A percentile compares a stretch with the other conserved stretches of the same genome.
Conservation (phyloP, 2,888 invertebrate species). For the Zaprionus obscuricornis region DNA sequence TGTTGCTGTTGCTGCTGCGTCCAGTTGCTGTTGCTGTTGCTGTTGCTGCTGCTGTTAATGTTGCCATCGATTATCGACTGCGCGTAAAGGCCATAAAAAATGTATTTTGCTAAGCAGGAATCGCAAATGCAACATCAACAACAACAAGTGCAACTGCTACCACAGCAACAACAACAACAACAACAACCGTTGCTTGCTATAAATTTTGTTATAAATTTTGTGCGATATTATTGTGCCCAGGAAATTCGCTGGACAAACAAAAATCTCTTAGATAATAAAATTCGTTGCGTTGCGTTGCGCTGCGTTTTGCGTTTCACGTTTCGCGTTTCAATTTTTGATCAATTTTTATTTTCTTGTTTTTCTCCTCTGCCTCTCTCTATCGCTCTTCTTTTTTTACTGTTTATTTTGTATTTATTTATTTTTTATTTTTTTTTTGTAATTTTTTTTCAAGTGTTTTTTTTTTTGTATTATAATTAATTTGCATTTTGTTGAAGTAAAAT, state of each 20-base stretch:
- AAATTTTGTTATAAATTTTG: constrained; percentile 7
- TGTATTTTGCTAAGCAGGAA: constrained; percentile 52
- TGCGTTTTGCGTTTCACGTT: too few relatives aligned
- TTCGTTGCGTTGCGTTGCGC: too few relatives aligned
- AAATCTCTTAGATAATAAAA: too few relatives aligned
- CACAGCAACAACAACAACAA: constrained; percentile 1
- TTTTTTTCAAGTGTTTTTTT: constrained; percentile 25
- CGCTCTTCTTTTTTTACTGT: constrained; percentile 1
- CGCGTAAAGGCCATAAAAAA: constrained; percentile 61
- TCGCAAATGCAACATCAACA: constrained; percentile 8
- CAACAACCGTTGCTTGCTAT: constrained; percentile 8
- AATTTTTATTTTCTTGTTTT: too few relatives aligned
- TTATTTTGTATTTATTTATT: constrained; percentile 4
- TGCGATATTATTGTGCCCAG: too few relatives aligned
- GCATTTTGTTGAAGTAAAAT: constrained; percentile 53
- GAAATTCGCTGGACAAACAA: too few relatives aligned
- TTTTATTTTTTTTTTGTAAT: constrained; percentile 15
- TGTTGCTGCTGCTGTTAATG: constrained; percentile 17
- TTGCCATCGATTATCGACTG: constrained; percentile 30
- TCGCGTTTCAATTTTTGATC: too few relatives aligned
- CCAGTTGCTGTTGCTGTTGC: constrained; percentile 16
- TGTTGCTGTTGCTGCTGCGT: constrained; percentile 27
- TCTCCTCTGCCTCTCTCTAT: too few relatives aligned
- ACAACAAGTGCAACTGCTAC: constrained; percentile 3
- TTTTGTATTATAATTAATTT: constrained; percentile 55